Percentiles rank a stretch among this genome's conserved stretches.
These are phyloP conservation scores for Cynodonichthys magdalenae DNA, from an alignment of 2,797 vertebrate genomes.

Conservation along the genomic window DNA sequence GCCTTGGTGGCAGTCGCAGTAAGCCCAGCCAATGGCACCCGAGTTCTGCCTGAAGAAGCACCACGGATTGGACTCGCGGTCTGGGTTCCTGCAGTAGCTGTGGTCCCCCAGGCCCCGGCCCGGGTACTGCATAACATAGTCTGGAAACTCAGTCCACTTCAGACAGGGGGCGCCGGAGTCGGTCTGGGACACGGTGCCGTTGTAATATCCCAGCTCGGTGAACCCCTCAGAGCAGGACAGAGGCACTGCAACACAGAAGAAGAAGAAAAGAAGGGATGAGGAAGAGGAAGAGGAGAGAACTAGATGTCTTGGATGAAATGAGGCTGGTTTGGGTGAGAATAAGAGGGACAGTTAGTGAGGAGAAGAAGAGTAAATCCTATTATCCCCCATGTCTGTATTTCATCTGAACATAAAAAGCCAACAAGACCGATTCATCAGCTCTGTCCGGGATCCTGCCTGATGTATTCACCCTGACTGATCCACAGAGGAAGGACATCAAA, in stretches of 20 bases:
- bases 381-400: slow-evolving; percentile 52
- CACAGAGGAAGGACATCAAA: slow-evolving; percentile 39
- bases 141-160: slow-evolving; percentile 91
- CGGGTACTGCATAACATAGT: slow-evolving; percentile 92
- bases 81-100: slow-evolving; percentile 91
- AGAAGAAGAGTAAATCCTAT: slow-evolving; percentile 38
- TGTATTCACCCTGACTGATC: slow-evolving; percentile 39
- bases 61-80: slow-evolving; percentile 88
- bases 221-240: slow-evolving; percentile 84
- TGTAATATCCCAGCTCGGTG: slow-evolving; percentile 89
- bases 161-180: slow-evolving; percentile 85
- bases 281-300: slow-evolving; percentile 31
- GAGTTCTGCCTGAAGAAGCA: slow-evolving; percentile 91
- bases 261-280: slow-evolving; percentile 1
- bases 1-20: slow-evolving; percentile 93
- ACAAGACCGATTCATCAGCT: slow-evolving; percentile 37
- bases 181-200: slow-evolving; percentile 87
- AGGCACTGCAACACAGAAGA: slow-evolving; percentile 60
- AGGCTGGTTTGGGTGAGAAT: slow-evolving; percentile 43
- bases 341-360: slow-evolving; percentile 21
- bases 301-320: slow-evolving; percentile 44
- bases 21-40: slow-evolving; percentile 89
- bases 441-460: slow-evolving; percentile 38
- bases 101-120: slow-evolving; percentile 88
- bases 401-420: slow-evolving; percentile 52